A percentile compares a stretch with the other conserved stretches of the same genome.
phyloP scores from a whole-genome alignment of 2,797 vertebrate species.

The Salmo trutta region DNA sequence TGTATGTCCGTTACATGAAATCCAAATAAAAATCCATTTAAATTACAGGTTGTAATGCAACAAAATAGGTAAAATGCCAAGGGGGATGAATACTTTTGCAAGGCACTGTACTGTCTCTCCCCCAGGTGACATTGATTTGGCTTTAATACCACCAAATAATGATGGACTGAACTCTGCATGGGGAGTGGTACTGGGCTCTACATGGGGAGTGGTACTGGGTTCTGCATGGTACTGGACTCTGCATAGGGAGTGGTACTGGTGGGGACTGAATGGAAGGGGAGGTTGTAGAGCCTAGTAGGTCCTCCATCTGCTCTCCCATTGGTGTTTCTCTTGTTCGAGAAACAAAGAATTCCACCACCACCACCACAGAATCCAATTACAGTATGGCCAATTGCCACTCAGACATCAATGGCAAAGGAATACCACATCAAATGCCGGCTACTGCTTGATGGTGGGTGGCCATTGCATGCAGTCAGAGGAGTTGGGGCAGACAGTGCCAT shows the following conservation, averaged over 20 bases:
- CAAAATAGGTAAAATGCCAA: no score
- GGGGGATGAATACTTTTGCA: no score
- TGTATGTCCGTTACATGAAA: no score
- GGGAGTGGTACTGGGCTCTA: conserved; percentile 51
- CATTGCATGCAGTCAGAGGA: conserved; percentile 8
- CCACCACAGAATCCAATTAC: conserved; percentile 18
- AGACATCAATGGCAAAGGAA: conserved; percentile 8
- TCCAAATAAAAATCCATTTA: no score
- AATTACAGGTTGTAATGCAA: no score
- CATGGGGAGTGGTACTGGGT: conserved; percentile 27
- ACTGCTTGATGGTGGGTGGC: conserved; percentile 47
- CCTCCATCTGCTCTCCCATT: conserved; percentile 9
- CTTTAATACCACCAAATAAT: conserved; percentile 71
- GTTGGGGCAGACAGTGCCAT: conserved; percentile 13
- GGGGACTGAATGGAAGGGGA: conserved; percentile 29
- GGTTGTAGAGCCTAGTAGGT: conserved; percentile 14
- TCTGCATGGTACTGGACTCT: conserved; percentile 23
- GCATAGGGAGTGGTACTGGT: conserved; percentile 16
- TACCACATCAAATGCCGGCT: conserved; percentile 13
- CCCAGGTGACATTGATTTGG: conserved; percentile 67
- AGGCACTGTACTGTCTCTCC: conserved; percentile 68
- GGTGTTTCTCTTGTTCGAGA: conserved; percentile 12
- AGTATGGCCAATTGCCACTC: conserved; percentile 29
- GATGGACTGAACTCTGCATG: conserved; percentile 64
- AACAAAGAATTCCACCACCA: conserved; percentile 7